Conservation (phyloP, 2,113 vertebrate genomes). For the Carassius carassius region DNA sequence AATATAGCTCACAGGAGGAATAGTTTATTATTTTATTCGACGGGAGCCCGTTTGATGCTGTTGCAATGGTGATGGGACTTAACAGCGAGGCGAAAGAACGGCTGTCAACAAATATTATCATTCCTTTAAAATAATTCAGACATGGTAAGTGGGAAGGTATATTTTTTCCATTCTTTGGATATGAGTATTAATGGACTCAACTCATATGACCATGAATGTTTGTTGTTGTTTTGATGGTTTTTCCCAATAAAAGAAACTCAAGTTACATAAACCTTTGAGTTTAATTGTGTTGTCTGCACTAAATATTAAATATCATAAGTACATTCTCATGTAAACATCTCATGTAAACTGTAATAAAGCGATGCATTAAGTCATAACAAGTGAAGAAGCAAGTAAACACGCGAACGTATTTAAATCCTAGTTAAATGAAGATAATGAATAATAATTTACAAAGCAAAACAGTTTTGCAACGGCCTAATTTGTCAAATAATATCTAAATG, state of each 20-base stretch:
- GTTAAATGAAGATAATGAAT: background rate
- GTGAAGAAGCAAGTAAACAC: background rate
- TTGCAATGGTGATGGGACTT: conserved; percentile 51
- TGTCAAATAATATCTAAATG: background rate
- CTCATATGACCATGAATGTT: background rate
- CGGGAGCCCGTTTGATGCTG: background rate
- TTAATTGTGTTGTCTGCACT: background rate
- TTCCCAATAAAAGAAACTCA: background rate
- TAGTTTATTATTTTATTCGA: background rate
- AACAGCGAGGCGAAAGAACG: conserved; percentile 8
- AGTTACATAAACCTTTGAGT: background rate
- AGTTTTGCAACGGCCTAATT: background rate
- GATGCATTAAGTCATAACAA: background rate
- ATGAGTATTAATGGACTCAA: background rate
- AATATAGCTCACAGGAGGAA: background rate
- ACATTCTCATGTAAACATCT: background rate
- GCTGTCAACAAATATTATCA: background rate
- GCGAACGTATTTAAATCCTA: background rate
- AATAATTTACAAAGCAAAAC: background rate
- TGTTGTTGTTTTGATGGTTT: background rate
- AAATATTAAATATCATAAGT: background rate
- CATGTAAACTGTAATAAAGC: background rate
- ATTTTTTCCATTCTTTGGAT: background rate
- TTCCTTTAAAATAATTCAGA: background rate
- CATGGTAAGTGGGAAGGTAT: conserved; percentile 11